phyloP scores from a whole-genome alignment of 2,113 vertebrate species.

The Xyliphius kryptos region DNA sequence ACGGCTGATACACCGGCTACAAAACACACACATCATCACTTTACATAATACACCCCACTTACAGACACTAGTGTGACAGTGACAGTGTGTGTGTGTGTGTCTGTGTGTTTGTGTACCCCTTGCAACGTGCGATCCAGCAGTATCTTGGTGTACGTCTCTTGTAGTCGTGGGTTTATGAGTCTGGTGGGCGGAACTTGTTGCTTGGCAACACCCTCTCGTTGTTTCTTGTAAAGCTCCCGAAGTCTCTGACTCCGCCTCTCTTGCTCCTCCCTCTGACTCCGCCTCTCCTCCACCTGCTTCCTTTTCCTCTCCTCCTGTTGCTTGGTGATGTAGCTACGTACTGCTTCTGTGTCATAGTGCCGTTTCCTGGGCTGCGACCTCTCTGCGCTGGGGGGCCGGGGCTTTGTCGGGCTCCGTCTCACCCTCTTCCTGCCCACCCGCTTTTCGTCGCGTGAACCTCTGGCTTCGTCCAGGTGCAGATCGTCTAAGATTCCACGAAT shows the following conservation, averaged over 20 bases:
- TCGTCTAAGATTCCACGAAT: slow-evolving; percentile 87
- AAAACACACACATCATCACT: slow-evolving; percentile 21
- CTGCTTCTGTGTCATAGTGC: slow-evolving; percentile 86
- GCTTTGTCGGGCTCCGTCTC: slow-evolving; percentile 62
- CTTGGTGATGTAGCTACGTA: slow-evolving; percentile 82
- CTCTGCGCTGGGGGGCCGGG: slow-evolving; percentile 54
- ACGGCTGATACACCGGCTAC: slow-evolving; percentile 84
- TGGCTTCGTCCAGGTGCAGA: slow-evolving; percentile 72
- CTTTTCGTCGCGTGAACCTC: slow-evolving; percentile 20
- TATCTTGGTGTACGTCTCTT: slow-evolving; percentile 81
- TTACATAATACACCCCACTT: no score
- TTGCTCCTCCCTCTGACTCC: slow-evolving; percentile 72
- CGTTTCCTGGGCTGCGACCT: slow-evolving; percentile 66
- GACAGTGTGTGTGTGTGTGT: slow-evolving; percentile 13
- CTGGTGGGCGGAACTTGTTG: slow-evolving; percentile 54
- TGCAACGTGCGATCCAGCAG: slow-evolving; percentile 65
- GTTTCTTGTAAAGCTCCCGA: slow-evolving; percentile 89
- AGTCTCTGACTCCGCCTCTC: slow-evolving; percentile 71
- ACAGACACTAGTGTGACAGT: not conserved
- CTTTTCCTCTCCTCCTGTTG: slow-evolving; percentile 88
- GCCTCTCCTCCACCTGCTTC: slow-evolving; percentile 81
- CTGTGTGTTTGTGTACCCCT: slow-evolving; percentile 18
- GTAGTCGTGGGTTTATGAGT: slow-evolving; percentile 58
- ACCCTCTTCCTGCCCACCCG: slow-evolving; percentile 48
- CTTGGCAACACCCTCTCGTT: slow-evolving; percentile 70